These are phyloP conservation scores for Hydropsyche betteni DNA, from an alignment of 2,888 invertebrate species.

Conservation along the genomic window DNA sequence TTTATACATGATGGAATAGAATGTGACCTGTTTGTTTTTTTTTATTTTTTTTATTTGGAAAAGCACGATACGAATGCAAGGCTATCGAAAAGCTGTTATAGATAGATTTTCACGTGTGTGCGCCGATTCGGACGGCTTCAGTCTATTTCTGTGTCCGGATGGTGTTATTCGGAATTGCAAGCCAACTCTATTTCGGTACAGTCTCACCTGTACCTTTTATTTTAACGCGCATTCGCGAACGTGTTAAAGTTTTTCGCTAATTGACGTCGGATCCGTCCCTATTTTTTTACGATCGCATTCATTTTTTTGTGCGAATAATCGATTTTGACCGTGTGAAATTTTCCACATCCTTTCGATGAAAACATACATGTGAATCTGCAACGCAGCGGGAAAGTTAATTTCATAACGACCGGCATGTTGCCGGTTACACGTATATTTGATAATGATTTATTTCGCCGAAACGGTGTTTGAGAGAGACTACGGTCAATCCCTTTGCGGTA, in stretches of 20 bases:
- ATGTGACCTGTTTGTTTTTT: constrained; percentile 1
- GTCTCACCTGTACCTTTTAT: constrained; percentile 40
- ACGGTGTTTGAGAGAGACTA: too few species aligned
- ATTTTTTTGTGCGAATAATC: neutral
- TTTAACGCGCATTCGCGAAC: neutral
- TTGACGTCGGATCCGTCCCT: neutral
- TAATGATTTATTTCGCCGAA: too few species aligned
- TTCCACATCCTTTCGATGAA: neutral
- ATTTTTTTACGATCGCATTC: neutral
- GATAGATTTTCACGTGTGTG: constrained; percentile 22
- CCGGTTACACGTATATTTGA: too few species aligned
- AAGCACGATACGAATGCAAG: constrained; percentile 17
- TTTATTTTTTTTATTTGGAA: neutral
- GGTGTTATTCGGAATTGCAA: constrained; percentile 10
- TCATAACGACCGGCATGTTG: too few species aligned
- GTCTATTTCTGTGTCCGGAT: constrained; percentile 32
- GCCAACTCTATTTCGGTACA: constrained; percentile 41
- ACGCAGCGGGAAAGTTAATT: too few species aligned
- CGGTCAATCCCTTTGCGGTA: constrained; percentile 22
- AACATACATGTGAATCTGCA: too few species aligned
- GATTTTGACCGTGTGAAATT: constrained; percentile 1
- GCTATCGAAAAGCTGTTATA: constrained; percentile 15
- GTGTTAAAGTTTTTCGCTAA: constrained; percentile 4
- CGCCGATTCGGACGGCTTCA: constrained; percentile 19
- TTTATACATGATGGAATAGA: neutral